A percentile compares a stretch with the other conserved stretches of the same genome.
Evolutionary conservation across 2,113 vertebrate genomes (phyloP).

Genomic region (Pseudopipra pipra): DNA sequence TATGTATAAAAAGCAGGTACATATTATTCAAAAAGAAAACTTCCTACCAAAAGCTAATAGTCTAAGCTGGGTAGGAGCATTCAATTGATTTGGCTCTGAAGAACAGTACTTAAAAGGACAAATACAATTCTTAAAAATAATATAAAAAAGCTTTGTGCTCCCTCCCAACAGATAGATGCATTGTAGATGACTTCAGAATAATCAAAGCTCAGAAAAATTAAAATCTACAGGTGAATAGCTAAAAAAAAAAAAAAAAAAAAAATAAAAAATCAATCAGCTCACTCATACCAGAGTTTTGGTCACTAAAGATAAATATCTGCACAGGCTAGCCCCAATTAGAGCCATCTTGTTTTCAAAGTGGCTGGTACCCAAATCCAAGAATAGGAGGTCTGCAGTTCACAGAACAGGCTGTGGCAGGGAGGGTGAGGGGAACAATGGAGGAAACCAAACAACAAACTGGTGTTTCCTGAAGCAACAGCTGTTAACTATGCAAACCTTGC

Average conservation of each 20-base stretch:
- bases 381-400: neutral
- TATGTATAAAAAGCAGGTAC: neutral
- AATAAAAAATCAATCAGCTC: neutral
- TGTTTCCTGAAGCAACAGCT: neutral
- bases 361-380: neutral
- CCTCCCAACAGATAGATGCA: neutral
- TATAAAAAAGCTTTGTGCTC: neutral
- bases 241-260: neutral
- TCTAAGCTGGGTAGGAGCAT: neutral
- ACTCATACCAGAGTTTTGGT: neutral
- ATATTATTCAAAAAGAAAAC: neutral
- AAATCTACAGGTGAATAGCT: neutral
- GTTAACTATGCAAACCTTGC: neutral
- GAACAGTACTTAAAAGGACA: neutral
- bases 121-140: neutral
- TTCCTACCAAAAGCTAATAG: neutral
- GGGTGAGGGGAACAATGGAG: neutral
- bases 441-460: neutral
- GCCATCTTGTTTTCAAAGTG: too few species aligned
- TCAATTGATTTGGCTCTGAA: neutral
- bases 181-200: neutral
- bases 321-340: neutral
- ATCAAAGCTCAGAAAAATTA: neutral
- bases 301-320: neutral
- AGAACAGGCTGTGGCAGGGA: neutral